A percentile compares a stretch with the other conserved stretches of the same genome.
phyloP scores from a whole-genome alignment of 2,797 vertebrate species.

The Masticophis lateralis region DNA sequence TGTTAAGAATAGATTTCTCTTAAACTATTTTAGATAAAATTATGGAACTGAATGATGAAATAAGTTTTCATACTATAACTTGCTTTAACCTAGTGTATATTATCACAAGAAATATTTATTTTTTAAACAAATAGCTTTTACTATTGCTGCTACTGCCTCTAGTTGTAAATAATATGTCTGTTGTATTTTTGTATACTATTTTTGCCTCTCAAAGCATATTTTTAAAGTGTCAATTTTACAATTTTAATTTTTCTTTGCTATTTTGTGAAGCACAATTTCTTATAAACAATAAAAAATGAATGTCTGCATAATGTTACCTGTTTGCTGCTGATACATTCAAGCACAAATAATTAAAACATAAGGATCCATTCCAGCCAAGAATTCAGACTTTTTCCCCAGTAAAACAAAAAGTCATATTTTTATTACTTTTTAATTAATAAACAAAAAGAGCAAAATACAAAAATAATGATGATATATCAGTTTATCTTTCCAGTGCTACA shows the following conservation, averaged over 20 bases:
- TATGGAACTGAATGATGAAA: slow-evolving; percentile 41
- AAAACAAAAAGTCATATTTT: background rate
- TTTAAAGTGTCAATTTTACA: slow-evolving; percentile 66
- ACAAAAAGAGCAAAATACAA: background rate
- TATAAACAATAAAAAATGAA: slow-evolving; percentile 61
- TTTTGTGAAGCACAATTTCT: slow-evolving; percentile 55
- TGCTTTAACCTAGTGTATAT: slow-evolving; percentile 39
- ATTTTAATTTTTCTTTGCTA: slow-evolving; percentile 59
- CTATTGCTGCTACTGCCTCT: slow-evolving; percentile 57
- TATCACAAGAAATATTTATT: slow-evolving; percentile 64
- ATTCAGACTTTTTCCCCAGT: background rate
- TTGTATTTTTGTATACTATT: slow-evolving; percentile 73
- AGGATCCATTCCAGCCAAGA: background rate
- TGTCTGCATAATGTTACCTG: background rate
- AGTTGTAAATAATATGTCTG: slow-evolving; percentile 68
- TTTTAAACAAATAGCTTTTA: slow-evolving; percentile 60
- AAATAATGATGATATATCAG: background rate
- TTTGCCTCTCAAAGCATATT: slow-evolving; percentile 60
- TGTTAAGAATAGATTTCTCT: slow-evolving; percentile 55
- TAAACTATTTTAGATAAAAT: slow-evolving; percentile 54
- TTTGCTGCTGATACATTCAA: background rate
- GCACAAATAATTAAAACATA: background rate
- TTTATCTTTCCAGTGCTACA: background rate
- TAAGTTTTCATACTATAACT: slow-evolving; percentile 52
- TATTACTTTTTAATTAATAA: background rate